phyloP scores from a whole-genome alignment of 2,113 vertebrate genomes.

The Apaloderma vittatum region DNA sequence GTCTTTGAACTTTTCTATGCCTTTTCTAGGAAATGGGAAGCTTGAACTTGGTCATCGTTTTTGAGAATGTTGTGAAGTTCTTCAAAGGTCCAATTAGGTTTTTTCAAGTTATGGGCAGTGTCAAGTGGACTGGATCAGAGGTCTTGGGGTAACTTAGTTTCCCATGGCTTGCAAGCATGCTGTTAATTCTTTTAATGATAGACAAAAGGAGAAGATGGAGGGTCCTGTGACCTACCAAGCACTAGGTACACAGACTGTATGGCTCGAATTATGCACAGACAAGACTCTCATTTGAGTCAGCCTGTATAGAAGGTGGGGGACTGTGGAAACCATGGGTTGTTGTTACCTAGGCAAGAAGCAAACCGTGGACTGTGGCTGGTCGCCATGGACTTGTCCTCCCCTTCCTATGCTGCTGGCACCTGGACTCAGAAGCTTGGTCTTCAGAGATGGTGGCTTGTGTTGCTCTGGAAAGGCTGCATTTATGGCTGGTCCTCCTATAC shows the following conservation, averaged over 20 bases:
- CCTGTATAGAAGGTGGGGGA: background rate
- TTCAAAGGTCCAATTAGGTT: background rate
- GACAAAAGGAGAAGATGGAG: background rate
- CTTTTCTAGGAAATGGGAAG: background rate
- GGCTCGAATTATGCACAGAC: background rate
- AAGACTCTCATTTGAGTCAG: background rate
- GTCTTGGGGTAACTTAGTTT: background rate
- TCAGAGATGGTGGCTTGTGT: background rate
- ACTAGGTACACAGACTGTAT: background rate
- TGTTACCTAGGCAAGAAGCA: background rate
- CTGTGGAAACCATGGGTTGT: background rate
- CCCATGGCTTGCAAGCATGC: background rate
- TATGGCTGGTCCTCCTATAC: background rate
- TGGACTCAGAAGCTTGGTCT: fast-evolving
- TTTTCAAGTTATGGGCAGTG: background rate
- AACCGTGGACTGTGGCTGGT: background rate
- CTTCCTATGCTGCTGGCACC: fast-evolving
- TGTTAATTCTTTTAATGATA: background rate
- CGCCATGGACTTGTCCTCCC: background rate
- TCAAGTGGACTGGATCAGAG: background rate
- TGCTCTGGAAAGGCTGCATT: background rate
- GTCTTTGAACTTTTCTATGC: background rate
- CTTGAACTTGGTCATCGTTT: background rate
- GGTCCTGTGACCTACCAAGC: background rate
- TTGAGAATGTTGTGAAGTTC: background rate